These are phyloP conservation scores for Montipora capricornis DNA, from an alignment of 64 coral and sea anemone genomes.

Conservation along the genomic window DNA sequence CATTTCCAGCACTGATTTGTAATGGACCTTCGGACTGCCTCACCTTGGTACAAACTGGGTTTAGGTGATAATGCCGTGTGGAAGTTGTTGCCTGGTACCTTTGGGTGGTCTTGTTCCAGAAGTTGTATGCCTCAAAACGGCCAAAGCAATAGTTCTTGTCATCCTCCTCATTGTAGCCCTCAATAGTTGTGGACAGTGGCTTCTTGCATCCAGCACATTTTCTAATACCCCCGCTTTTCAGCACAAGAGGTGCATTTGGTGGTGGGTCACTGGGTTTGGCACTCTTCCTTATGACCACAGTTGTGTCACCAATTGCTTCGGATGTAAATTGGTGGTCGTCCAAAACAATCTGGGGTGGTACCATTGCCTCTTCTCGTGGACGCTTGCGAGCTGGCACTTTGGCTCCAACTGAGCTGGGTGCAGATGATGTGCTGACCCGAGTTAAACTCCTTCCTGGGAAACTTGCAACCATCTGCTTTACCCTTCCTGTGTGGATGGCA, in stretches of 20 bases:
- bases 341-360: constrained; percentile 36
- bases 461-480: constrained; percentile 40
- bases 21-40: constrained; percentile 13
- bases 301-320: constrained; percentile 42
- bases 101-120: constrained; percentile 61
- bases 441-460: constrained; percentile 49
- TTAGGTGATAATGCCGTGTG: constrained; percentile 38
- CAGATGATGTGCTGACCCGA: constrained; percentile 41
- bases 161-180: constrained; percentile 47
- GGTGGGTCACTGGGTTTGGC: constrained; percentile 57
- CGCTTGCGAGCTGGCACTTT: constrained; percentile 66
- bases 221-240: constrained; percentile 37
- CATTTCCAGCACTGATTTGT: constrained; percentile 30
- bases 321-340: constrained; percentile 51
- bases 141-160: constrained; percentile 58
- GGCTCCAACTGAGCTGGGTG: constrained; percentile 58
- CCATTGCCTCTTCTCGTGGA: constrained; percentile 24
- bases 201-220: constrained; percentile 74
- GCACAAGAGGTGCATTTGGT: constrained; percentile 46
- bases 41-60: constrained; percentile 18
- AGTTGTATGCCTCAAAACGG: constrained; percentile 54
- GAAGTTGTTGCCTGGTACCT: constrained; percentile 18
- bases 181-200: constrained; percentile 35
- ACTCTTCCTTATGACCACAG: constrained; percentile 56
- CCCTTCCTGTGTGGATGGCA: constrained; percentile 28